Evolutionary conservation across 2,797 vertebrate species (phyloP).

Genomic region (Tauraco hartlaubi): DNA sequence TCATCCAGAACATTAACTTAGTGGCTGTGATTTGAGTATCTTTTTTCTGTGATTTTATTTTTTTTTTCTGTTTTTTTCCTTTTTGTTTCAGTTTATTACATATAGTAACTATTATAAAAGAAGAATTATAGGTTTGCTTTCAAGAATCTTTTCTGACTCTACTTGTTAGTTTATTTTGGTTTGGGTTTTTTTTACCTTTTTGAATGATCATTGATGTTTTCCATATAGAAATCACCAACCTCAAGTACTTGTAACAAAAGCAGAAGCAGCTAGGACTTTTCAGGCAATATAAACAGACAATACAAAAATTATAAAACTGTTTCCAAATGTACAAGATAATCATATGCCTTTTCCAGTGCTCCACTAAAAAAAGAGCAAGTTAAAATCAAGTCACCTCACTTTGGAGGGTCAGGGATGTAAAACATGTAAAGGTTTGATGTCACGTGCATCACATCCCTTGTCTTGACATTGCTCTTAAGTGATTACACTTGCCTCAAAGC

Average conservation of each 20-base stretch:
- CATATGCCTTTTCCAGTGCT: background rate
- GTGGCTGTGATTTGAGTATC: background rate
- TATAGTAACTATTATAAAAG: background rate
- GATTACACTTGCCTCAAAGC: background rate
- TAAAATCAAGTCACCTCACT: background rate
- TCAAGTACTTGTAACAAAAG: background rate
- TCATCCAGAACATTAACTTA: background rate
- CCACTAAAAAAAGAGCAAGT: background rate
- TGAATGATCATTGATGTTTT: background rate
- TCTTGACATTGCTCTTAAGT: background rate
- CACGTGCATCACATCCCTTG: background rate
- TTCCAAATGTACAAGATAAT: background rate
- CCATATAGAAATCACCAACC: background rate
- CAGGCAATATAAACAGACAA: background rate
- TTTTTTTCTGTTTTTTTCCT: background rate
- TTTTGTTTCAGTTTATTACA: background rate
- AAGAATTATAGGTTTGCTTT: background rate
- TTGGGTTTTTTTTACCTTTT: background rate
- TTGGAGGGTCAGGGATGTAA: background rate
- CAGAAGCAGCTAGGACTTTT: background rate
- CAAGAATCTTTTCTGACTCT: background rate
- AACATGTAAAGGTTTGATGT: background rate
- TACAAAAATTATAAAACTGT: background rate
- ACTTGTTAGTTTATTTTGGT: accelerated
- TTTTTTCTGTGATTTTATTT: background rate